Evolutionary conservation across 2,113 vertebrate genomes (phyloP), one percentile per base, ranked within the genome.

Genomic region (Epinephelus lanceolatus): DNA sequence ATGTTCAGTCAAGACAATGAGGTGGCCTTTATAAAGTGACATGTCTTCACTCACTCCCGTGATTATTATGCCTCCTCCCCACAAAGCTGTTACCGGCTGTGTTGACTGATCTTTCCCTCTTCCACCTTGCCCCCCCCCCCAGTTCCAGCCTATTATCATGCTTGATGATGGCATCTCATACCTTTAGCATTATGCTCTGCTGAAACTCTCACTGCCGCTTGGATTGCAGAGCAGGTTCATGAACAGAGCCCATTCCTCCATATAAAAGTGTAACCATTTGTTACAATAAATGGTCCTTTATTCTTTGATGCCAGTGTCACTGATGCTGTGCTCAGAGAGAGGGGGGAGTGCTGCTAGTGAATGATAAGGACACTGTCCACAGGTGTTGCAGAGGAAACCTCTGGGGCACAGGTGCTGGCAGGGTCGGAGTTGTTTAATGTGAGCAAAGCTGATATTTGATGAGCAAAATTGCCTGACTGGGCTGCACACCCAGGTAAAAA

Each of bases 21-120:
- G 53, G 47, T 84, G 84, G 55, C 87, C 87, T 91, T 92, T 89
- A 57, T 19, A 52, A 53, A 71, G 11, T 63, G 65, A 81, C 76
- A 78, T 68, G 40, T 13, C 13, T 63, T 77, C 49, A 49, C 53
- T 84, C 79, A 67, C 18, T 76, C 45, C 60, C 25, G 14, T 65
- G 68, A 83, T 88, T 53, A 76, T 27, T 53, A 77, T 67, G 61
- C 55, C n/a, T 68, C 17, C 27, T 51, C 53, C 37, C 47, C 71
- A 86, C 42, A 53, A 72, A 72, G 59, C 66, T 75, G 27, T 23
- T 67, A 27, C n/a, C 21, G 33, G 53, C 71, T 52, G 9, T 27
- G 25, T 14, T 76, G 68, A 88, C 69, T 84, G 62, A 84, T 82
- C 80, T 88, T 23, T 42, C 47, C 61, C 37, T 53, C 27, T 42